Base-by-base conservation (phyloP, 2,888 invertebrate genomes). In the Corythucha ciliata region DNA sequence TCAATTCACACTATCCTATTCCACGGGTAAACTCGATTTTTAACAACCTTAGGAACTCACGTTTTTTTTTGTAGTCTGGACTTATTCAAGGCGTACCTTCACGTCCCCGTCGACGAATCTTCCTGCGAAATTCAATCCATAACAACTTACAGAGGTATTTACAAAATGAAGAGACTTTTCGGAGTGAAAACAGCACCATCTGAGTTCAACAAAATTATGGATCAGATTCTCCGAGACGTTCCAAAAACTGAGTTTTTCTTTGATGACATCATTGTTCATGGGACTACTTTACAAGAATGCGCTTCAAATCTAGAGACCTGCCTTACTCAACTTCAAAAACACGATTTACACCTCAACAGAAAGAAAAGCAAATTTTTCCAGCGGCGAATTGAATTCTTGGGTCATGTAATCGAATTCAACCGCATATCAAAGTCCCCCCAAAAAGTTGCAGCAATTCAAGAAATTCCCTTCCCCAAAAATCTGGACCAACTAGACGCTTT, bases 191-290 rank as follows among this genome's bases (percentile, higher is more conserved):
- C 51, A 12, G 53, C 57, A 7, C 55, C 49, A 5, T 12, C 29
- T 7, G 46, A 53, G 21, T 57, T 58, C 24, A 42, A 48, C 26
- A 12, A 49, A 50, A 42, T 56, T 32, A 32, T 52, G 1, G 26
- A 22, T n/a, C 44, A 52, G 22, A 46, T 55, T 36, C 20, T 48
- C 14, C 14, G 16, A 2, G 44, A 18, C n/a, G 10, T 55, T 10
- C 32, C 25, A 5, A 26, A 33, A 6, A 24, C 18, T 2, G 22
- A 18, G 7, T 24, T 39, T 3, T 56, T 50, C 45, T 56, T 46
- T 32, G 59, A 60, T 32, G 59, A 60, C 25, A 57, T 59, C 12
- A 20, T 58, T 4, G 42, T 59, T 7, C 53, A 52, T 41, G 57
- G 57, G 22, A 27, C 33, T 18, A 48, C 54, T 2, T 12, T 21